A percentile compares a stretch with the other conserved stretches of the same genome.
Conservation (phyloP, 1,140 invertebrate species). For the Drosophila sechellia region DNA sequence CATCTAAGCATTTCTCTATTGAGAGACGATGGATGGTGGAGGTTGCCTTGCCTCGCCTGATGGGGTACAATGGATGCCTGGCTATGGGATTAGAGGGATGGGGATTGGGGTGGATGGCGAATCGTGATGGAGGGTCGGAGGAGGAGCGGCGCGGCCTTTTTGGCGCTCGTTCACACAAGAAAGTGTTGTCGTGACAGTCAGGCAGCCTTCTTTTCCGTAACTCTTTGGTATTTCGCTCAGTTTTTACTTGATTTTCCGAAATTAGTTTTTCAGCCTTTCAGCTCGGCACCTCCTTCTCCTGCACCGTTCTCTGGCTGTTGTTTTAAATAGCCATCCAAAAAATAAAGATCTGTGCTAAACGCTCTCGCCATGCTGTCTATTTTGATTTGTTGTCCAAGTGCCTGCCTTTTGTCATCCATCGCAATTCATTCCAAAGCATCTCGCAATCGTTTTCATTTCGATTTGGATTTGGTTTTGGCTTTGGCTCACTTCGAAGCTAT, state of each 20-base stretch:
- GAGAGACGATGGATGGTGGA: conserved; percentile 69
- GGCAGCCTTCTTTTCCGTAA: conserved; percentile 72
- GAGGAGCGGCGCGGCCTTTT: conserved; percentile 64
- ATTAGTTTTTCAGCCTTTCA: conserved; percentile 72
- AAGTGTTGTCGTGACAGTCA: conserved; percentile 61
- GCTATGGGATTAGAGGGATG: conserved; percentile 14
- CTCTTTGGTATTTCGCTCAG: conserved; percentile 80
- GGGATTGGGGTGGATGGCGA: conserved; percentile 3
- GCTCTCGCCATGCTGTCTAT: conserved; percentile 79
- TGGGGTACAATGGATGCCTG: conserved; percentile 43
- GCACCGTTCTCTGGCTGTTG: conserved; percentile 3
- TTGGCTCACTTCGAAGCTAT: not conserved
- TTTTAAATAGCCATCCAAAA: conserved; percentile 78
- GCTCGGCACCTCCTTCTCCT: not conserved
- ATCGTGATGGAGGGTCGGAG: conserved; percentile 10
- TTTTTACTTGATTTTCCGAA: conserved; percentile 83
- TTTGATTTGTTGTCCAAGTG: conserved; percentile 83
- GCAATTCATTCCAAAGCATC: conserved; percentile 30
- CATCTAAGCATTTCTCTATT: conserved; percentile 83
- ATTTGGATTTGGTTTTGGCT: not conserved
- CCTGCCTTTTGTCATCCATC: conserved; percentile 44
- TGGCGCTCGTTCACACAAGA: conserved; percentile 80
- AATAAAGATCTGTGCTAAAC: conserved; percentile 78
- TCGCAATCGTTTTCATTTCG: conserved; percentile 35
- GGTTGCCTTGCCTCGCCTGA: conserved; percentile 29